phyloP scores from a whole-genome alignment of 1,140 invertebrate genomes.

The Eufriesea mexicana region DNA sequence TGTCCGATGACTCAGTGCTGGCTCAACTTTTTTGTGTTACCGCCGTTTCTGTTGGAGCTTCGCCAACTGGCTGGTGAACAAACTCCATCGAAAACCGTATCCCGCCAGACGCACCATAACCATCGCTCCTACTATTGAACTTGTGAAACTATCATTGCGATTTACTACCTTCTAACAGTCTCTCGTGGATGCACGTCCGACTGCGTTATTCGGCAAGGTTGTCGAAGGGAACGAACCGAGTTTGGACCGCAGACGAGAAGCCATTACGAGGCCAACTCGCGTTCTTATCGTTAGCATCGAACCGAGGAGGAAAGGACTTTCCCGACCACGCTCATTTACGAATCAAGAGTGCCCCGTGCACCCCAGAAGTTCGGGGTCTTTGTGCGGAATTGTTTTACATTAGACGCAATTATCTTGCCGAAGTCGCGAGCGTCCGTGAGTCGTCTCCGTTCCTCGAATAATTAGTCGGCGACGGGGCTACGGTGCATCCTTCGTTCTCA shows the following conservation, averaged over 20 bases:
- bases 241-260: not conserved
- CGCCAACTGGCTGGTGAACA: conserved; percentile 44
- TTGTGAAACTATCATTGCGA: conserved; percentile 28
- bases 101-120: not conserved
- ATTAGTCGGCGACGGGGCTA: not conserved
- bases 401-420: not conserved
- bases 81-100: conserved; percentile 34
- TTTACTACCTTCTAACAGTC: conserved; percentile 17
- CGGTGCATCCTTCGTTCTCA: conserved; percentile 12
- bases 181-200: not conserved
- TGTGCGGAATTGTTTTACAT: conserved; percentile 5
- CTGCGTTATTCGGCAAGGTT: not conserved
- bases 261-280: not conserved
- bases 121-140: conserved; percentile 12
- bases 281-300: too few relatives aligned
- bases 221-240: too few relatives aligned
- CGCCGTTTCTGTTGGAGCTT: conserved; percentile 30
- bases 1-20: conserved; percentile 59
- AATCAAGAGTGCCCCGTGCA: not conserved
- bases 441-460: conserved; percentile 4
- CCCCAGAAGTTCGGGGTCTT: not conserved
- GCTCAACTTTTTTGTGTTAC: conserved; percentile 36
- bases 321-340: not conserved
- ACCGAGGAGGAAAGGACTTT: too few relatives aligned
- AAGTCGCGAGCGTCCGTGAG: not conserved